Evolutionary conservation across 2,797 vertebrate genomes (phyloP), one percentile per base, ranked within the genome.

Genomic region (Dicrostonyx torquatus): DNA sequence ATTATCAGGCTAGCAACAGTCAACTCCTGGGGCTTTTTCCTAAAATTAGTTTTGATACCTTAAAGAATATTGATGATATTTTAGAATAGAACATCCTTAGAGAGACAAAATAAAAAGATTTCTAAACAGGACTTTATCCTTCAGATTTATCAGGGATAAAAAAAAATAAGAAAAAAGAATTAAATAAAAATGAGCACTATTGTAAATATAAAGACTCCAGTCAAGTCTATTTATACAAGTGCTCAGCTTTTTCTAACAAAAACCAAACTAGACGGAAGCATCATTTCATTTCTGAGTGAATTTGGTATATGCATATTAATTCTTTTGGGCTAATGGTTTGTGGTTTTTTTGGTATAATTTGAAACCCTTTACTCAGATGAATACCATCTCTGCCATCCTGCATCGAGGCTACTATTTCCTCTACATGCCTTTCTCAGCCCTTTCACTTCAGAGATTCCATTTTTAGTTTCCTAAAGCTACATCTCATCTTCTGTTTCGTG

Each of bases 41-140:
- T 97, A 95, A 97, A 96, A 96, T 97, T 97, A 95, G 95, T 97
- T 96, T 96, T 93, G 90, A 95, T 97, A 92, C 88, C 92, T 96
- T 95, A 96, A 96, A 96, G 86, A 97, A 93, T 96, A 96, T 91
- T 91, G 96, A 97, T 97, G 96, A 94, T 80, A 95, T 96, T 97
- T 97, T 95, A 89, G 88, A 95, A 92, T 82, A 88, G 60, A 96
- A 93, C 88, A 94, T 78, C 62, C 87, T 92, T 94, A 96, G 45
- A 91, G 64, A 95, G 55, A 77, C 43, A 92, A 97, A 93, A 96
- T 95, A 96, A 96, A 95, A 95, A 96, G 79, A 83, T 90, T 97
- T 94, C 85, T 90, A 76, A 96, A 95, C 55, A 90, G 86, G 66
- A 88, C 78, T 90, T 95, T 94, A 95, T 96, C 82, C 91, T 94